Percentiles rank a stretch among this genome's conserved stretches.
phyloP scores from a whole-genome alignment of 2,113 vertebrate species.

The Butastur rufipennis region DNA sequence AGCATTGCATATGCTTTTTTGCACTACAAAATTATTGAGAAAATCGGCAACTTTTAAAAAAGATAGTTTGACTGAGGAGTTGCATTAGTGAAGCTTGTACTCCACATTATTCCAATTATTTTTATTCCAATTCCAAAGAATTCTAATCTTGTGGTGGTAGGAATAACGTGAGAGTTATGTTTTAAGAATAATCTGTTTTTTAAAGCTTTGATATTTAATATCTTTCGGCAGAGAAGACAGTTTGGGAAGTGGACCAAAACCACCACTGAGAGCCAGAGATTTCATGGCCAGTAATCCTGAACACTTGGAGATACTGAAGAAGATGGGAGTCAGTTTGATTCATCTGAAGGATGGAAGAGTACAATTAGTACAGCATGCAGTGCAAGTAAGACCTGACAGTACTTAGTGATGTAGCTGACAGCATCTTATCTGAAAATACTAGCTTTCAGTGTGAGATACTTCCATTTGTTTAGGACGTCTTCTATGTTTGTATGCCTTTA shows the following conservation, averaged over 20 bases:
- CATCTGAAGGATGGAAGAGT: constrained; percentile 97
- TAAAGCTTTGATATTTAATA: constrained; percentile 19
- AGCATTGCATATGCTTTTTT: not conserved
- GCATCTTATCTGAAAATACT: not conserved
- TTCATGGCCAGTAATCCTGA: constrained; percentile 98
- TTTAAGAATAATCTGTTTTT: not conserved
- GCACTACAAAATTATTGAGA: not conserved
- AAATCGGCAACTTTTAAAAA: not conserved
- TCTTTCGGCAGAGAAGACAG: constrained; percentile 76
- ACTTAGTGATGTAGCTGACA: not conserved
- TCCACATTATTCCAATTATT: not conserved
- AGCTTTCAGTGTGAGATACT: not conserved
- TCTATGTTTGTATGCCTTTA: not conserved
- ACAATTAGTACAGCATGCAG: constrained; percentile 94
- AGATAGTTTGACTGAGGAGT: not conserved
- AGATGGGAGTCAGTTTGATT: constrained; percentile 98
- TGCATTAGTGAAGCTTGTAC: not conserved
- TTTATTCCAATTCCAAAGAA: not conserved
- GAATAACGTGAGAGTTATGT: not conserved
- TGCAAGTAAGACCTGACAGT: constrained; percentile 82
- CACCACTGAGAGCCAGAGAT: constrained; percentile 92
- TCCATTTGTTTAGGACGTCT: not conserved
- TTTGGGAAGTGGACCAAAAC: constrained; percentile 83
- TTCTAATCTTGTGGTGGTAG: not conserved
- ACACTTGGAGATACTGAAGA: constrained; percentile 94